Base-by-base conservation (phyloP, 2,888 invertebrate species). In the Lasioglossum leucozonium region DNA sequence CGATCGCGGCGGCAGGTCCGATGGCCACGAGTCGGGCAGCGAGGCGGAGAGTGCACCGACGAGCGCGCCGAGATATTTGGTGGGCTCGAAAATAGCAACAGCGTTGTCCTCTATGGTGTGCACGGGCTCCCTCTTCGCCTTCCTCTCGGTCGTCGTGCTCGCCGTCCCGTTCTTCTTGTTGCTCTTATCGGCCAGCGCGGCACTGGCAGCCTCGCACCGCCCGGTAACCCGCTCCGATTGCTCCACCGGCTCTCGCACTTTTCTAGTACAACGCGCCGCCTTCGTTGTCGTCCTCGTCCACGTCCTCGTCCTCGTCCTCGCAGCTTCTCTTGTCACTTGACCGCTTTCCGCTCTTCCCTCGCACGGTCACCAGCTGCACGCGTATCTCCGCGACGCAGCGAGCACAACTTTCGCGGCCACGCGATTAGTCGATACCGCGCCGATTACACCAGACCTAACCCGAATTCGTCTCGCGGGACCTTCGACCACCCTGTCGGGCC, bases 71-170 rank as follows among this genome's bases (percentile, higher is more conserved):
- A 87, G 87, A 90, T 90, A 90, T 90, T 90, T 85, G 90, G 89
- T 90, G 83, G 86, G 78, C 90, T 90, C 90, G 72, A 89, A 90
- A 90, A 90, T 90, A 90, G 90, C 89, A 90, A 87, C 88, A 85
- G 84, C 87, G 81, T 85, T 79, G 83, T 88, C 84, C 87, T 83
- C 87, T 87, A 84, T 79, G 87, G 77, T 79, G 82, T 73, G 78
- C 72, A 40, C 47, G 44, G 22, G 72, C 82, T 74, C 47, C 62
- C 73, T 74, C 73, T 34, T 51, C 51, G 6, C 65, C 73, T 34
- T 55, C 73, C 18, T 69, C 74, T n/a, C n/a, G 42, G 40, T 42
- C 71, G 40, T 37, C 26, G 13, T 80, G 75, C 18, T 84, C 74
- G 34, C 82, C 80, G 42, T 74, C 81, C 22, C 69, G 72, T 42